Base-by-base conservation (phyloP, 2,113 vertebrate genomes). In the Planiliza haematocheilus region DNA sequence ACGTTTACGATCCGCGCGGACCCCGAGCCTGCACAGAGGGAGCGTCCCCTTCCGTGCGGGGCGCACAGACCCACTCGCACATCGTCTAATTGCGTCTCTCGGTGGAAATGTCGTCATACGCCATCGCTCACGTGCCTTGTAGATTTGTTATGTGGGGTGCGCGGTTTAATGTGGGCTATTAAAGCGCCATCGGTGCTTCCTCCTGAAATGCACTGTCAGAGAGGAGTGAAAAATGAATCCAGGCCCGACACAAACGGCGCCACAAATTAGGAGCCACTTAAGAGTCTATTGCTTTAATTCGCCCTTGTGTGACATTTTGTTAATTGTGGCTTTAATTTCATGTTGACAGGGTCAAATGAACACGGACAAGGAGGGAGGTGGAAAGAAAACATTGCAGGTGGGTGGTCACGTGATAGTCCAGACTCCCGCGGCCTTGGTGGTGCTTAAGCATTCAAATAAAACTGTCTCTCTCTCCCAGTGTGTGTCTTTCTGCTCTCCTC, bases 31-130 rank as follows among this genome's bases (percentile, higher is more conserved):
- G 48, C 51, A 1, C n/a, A 20, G 14, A 46, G n/a, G n/a, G 14
- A 24, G 52, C 30, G 55, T 62, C 57, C 62, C 24, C 61, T 57
- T 52, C 14, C 21, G 24, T 50, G 34, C 49, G 51, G 38, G 57
- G 21, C 46, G 18, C 11, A 49, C 41, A 34, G 17, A 51, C 0
- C 30, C 45, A 41, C 49, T n/a, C 67, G 75, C 70, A 68, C 48
- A 68, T 71, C 65, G 86, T 81, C 71, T 79, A 85, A 89, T 89
- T 78, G 73, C 49, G 50, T 63, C 49, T 57, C 50, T 80, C 81
- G 62, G 38, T 81, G 79, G 58, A 63, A 74, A 80, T 79, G 8
- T 82, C 62, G 70, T 86, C 77, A 81, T 73, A 64, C 79, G 59
- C 73, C 53, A 71, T 67, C 49, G 64, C 67, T 70, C 66, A 66